Evolutionary conservation across 2,888 invertebrate genomes (phyloP).

Genomic region (Zele albiditarsus): DNA sequence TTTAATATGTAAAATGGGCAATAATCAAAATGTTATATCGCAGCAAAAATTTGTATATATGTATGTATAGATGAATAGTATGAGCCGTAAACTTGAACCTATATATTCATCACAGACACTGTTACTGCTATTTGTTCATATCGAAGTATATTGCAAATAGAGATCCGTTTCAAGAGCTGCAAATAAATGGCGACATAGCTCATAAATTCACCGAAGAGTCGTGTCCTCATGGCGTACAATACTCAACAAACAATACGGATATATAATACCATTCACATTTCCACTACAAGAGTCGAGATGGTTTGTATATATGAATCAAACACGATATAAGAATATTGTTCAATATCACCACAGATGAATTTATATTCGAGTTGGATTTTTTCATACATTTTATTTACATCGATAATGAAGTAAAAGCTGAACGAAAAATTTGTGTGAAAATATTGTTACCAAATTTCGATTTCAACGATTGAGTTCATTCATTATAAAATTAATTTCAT

Average conservation of each 20-base stretch:
- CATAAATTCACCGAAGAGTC: constrained; percentile 32
- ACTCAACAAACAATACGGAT: constrained; percentile 32
- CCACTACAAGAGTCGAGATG: constrained; percentile 10
- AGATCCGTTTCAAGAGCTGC: constrained; percentile 24
- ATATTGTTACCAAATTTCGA: too few relatives aligned
- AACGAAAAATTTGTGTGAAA: too few relatives aligned
- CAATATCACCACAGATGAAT: constrained; percentile 19
- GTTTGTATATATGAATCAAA: constrained; percentile 15
- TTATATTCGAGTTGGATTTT: not conserved
- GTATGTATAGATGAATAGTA: not conserved
- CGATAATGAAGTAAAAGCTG: too few relatives aligned
- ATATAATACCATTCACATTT: constrained; percentile 18
- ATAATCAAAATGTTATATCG: too few relatives aligned
- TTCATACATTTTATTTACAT: too few relatives aligned
- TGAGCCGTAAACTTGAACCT: not conserved
- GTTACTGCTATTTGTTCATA: constrained; percentile 2
- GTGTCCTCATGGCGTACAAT: not conserved
- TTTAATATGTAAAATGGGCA: too few relatives aligned
- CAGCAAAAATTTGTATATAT: not conserved
- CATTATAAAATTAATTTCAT: too few relatives aligned
- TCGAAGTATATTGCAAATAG: constrained; percentile 27
- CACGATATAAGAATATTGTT: constrained; percentile 21
- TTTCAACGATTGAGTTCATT: too few relatives aligned
- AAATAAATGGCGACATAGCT: constrained; percentile 39
- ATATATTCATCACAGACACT: not conserved